Evolutionary conservation across 37 sponge, comb jelly and placozoan genomes (phyloP).

Genomic region (Theonella swinhoei): DNA sequence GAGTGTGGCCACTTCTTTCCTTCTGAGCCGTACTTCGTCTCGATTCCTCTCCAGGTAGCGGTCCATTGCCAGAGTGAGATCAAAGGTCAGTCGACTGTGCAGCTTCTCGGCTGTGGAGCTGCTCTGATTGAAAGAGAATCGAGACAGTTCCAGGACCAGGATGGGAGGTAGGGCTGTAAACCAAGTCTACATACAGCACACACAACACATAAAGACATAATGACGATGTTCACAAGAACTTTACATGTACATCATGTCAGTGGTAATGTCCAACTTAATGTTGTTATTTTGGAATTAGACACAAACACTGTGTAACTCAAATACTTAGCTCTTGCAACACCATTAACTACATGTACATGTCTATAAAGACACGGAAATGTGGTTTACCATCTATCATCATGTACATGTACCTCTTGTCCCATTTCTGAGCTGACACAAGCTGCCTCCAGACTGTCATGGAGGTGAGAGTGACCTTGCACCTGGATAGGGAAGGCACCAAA

Average conservation of each 20-base stretch:
- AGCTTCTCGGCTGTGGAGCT: constrained; percentile 61
- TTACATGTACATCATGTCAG: too few species aligned
- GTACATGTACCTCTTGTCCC: constrained; percentile 39
- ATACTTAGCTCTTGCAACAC: too few species aligned
- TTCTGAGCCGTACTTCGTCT: constrained; percentile 16
- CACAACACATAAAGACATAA: too few species aligned
- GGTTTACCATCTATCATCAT: too few species aligned
- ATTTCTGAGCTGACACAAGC: constrained; percentile 51
- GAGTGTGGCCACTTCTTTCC: constrained; percentile 33
- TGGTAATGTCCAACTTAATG: too few species aligned
- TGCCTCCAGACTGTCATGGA: constrained; percentile 76
- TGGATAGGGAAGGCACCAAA: constrained; percentile 76
- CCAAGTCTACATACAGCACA: constrained; percentile 51
- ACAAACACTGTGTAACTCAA: too few species aligned
- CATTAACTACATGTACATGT: too few species aligned
- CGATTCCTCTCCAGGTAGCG: constrained; percentile 59
- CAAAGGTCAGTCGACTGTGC: constrained; percentile 66
- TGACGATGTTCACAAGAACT: neutral
- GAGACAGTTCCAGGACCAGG: constrained; percentile 71
- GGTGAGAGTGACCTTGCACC: constrained; percentile 63
- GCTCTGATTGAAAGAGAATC: constrained; percentile 57
- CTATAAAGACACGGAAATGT: too few species aligned
- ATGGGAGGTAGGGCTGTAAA: constrained; percentile 73
- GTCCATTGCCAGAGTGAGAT: constrained; percentile 55
- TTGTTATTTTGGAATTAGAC: too few species aligned